Evolutionary conservation across 2,113 vertebrate genomes (phyloP), one percentile per base, ranked within the genome.

Genomic region (Hippocampus zosterae): DNA sequence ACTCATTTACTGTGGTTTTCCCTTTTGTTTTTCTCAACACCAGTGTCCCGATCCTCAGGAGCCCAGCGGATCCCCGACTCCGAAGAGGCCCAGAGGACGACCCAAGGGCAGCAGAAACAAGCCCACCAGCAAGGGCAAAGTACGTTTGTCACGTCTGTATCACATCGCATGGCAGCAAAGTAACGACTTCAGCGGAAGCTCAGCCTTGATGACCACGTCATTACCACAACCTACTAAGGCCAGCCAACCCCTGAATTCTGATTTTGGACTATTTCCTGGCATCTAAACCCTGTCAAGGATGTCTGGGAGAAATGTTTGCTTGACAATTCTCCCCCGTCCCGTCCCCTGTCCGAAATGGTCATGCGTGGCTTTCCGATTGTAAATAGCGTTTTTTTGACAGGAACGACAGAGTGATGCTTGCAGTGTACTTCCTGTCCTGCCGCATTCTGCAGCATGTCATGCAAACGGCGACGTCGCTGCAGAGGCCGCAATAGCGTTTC

Each of bases 71-170:
- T 96, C 96, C 71, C 96, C 96, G 0, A 92, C 93, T 85, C 94
- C 95, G 63, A 98, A 98, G 93, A 95, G 95, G 92, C 91, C 96
- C 83, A 93, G 96, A 67, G 96, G 96, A 79, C 92, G 96, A 81
- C 96, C 96, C 1, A 97, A 96, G 93, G 96, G 96, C 80, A 98
- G 96, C 92, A 98, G 95, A 90, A 98, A 97, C 91, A 98, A 98
- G 92, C 71, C 91, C 1, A 52, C 88, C 37, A 1, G 89, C 5
- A 96, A 97, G 91, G 92, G 88, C 87, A 95, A 96, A 92, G 96
- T 97, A 82, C 93, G 89, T 87, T 46, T 4, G 13, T n/a, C 67
- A 61, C 37, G 53, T 48, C 29, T 63, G n/a, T n/a, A 0, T 65
- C 62, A 65, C 37, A 25, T 65, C 8, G 48, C 40, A 23, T 2